Conservation (phyloP, 2,113 vertebrate species). For the Gallinago undulata region DNA sequence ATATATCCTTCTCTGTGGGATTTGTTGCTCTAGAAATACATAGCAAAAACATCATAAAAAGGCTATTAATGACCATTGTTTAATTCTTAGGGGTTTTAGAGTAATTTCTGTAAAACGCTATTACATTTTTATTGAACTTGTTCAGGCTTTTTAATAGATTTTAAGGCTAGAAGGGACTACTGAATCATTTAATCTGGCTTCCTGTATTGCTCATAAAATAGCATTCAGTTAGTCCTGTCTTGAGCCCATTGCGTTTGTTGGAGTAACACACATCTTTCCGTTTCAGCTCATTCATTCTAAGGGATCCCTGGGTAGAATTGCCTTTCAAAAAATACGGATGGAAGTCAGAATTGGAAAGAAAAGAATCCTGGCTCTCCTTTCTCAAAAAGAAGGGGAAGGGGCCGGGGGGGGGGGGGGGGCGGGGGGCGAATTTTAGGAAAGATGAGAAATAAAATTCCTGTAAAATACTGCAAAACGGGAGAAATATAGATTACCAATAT, state of each 20-base stretch:
- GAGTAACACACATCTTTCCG: background rate
- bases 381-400: background rate
- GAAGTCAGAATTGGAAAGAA: background rate
- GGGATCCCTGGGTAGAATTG: background rate
- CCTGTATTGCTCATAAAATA: constrained; percentile 1
- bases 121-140: constrained; percentile 29
- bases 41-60: constrained; percentile 3
- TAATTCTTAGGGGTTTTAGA: background rate
- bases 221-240: background rate
- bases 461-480: background rate
- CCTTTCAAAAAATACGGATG: background rate
- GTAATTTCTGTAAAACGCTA: background rate
- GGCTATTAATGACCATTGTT: constrained; percentile 17
- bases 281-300: background rate
- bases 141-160: constrained; percentile 7
- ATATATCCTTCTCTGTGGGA: background rate
- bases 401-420: too few relatives aligned
- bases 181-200: constrained; percentile 7
- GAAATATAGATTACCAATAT: background rate
- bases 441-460: background rate
- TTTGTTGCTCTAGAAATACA: background rate
- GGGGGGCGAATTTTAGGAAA: background rate
- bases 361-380: background rate
- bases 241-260: background rate
- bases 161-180: constrained; percentile 29